Base-by-base conservation (phyloP, 1,140 invertebrate genomes). In the Limonius californicus region DNA sequence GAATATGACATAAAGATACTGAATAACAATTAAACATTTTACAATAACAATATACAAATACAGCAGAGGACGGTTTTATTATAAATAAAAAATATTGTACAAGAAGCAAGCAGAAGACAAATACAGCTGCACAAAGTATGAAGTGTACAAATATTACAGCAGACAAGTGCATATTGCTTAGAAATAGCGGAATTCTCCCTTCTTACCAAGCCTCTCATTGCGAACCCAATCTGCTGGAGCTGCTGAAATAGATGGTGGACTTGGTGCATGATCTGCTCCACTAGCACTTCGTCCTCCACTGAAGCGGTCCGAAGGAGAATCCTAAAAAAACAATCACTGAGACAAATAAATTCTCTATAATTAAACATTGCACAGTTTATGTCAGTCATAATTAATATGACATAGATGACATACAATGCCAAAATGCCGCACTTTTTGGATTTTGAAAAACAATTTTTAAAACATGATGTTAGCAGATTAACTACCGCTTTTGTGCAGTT, bases 101-200 rank as follows among this genome's bases (percentile, higher is more conserved):
- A 54, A 61, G 54, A 67, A 57, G 61, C 61, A 62, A 50, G 45
- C 27, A 42, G 14, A 18, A 14, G 39, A 47, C 23, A 32, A 50
- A 61, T 21, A 60, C 21, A 54, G 32, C 27, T 54, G 50, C 14
- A 54, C 57, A 59, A 43, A 20, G 9, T 30, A 54, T 55, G 12
- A 15, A 45, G 45, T 39, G 16, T 50, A 50, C 57, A 58, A 57
- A 47, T 47, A 14, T 20, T 58, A 59, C 43, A 58, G 47, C 23
- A 14, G n/a, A 30, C 42, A n/a, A 2, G 15, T 30, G 45, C 42
- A 39, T 63, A 62, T 32, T 39, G 27, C 64, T 83, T 86, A 96
- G 81, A 97, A 95, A 80, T 97, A 97, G 79, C 94, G 87, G 78
- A 97, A 95, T 85, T 95, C 94, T 80, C 94, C 94, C 84, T 94